phyloP scores from a whole-genome alignment of 2,888 invertebrate species.

The Tipula confusa region DNA sequence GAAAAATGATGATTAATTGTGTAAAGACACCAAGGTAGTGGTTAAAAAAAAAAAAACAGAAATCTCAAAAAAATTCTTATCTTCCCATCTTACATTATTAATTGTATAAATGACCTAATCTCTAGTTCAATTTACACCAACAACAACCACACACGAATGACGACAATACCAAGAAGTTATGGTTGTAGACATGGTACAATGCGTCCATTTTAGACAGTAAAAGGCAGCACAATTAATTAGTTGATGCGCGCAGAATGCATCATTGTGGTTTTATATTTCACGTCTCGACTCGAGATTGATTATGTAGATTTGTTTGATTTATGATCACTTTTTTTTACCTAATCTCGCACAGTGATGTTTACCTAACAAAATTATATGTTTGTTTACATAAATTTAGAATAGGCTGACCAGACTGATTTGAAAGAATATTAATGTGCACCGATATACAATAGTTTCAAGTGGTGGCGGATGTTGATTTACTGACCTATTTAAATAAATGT shows the following conservation, averaged over 20 bases:
- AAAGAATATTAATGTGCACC: too few relatives aligned
- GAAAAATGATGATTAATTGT: conserved; percentile 25
- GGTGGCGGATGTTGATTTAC: too few relatives aligned
- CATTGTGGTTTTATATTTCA: neutral
- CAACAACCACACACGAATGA: neutral
- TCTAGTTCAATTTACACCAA: neutral
- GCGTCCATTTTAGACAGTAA: neutral
- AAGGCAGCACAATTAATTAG: neutral
- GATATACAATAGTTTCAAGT: too few relatives aligned
- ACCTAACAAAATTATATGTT: too few relatives aligned
- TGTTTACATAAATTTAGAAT: too few relatives aligned
- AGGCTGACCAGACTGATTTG: too few relatives aligned
- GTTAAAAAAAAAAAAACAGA: neutral
- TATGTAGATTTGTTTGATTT: conserved; percentile 20
- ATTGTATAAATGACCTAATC: conserved; percentile 25
- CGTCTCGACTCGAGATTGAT: neutral
- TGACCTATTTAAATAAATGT: too few relatives aligned
- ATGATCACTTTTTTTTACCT: too few relatives aligned
- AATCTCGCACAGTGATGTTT: too few relatives aligned
- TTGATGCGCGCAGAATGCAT: neutral
- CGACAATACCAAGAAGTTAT: neutral
- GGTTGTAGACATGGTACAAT: neutral
- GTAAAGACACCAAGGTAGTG: neutral
- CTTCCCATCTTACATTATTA: conserved; percentile 5
- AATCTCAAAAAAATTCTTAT: neutral